Percentiles rank a stretch among this genome's conserved stretches.
Conservation (phyloP, 2,797 vertebrate genomes). For the Remorina albescens region DNA sequence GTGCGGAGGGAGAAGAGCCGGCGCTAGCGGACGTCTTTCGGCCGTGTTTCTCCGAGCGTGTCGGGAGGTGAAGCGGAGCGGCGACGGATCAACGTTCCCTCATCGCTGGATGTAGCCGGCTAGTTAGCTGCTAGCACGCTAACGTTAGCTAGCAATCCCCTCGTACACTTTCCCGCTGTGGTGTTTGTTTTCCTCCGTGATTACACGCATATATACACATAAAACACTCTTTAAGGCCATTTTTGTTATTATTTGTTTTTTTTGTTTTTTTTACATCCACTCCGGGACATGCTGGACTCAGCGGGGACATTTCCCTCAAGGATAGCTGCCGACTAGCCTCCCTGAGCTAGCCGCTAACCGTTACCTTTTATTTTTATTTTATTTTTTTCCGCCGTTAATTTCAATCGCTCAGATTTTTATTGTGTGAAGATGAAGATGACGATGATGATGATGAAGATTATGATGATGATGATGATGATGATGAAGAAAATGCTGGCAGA, state of each 20-base stretch:
- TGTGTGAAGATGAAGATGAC: conserved; percentile 56
- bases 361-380: neutral
- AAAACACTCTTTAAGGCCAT: conserved; percentile 11
- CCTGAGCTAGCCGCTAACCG: conserved; percentile 30
- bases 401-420: too few species aligned
- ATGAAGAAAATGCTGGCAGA: conserved; percentile 62
- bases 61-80: conserved; percentile 34
- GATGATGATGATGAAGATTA: too few species aligned
- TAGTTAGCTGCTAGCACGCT: conserved; percentile 68
- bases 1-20: conserved; percentile 1
- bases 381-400: too few species aligned
- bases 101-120: conserved; percentile 51
- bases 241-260: too few species aligned
- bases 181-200: conserved; percentile 19
- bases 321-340: conserved; percentile 45
- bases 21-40: neutral
- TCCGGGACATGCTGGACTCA: conserved; percentile 53
- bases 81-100: conserved; percentile 59
- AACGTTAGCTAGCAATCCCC: conserved; percentile 49
- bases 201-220: too few species aligned
- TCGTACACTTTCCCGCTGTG: neutral
- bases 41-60: conserved; percentile 24
- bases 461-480: too few species aligned
- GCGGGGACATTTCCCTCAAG: conserved; percentile 51
- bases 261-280: conserved; percentile 7